These are phyloP conservation scores for Laodelphax striatellus DNA, from an alignment of 1,140 invertebrate species.

Conservation along the genomic window DNA sequence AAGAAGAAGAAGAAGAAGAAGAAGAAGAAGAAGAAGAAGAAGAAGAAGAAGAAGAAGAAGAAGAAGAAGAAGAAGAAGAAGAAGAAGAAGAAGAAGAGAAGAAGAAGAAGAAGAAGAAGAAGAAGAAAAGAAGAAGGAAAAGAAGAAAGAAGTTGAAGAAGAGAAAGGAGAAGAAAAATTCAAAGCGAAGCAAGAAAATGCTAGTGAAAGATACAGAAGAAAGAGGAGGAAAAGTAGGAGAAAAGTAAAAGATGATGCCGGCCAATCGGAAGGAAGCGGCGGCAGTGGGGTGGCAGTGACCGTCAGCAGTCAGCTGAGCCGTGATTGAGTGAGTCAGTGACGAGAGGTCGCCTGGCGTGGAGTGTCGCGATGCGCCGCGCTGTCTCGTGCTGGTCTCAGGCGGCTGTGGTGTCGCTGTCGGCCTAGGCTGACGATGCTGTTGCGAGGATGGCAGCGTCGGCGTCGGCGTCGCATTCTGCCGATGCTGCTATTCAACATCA, in stretches of 20 bases:
- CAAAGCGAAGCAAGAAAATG: conserved; percentile 4
- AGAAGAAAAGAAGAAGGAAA: too few relatives aligned
- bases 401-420: not conserved
- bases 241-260: too few relatives aligned
- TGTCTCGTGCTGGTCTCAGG: too few relatives aligned
- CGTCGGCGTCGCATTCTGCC: conserved; percentile 4
- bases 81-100: not conserved
- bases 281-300: too few relatives aligned
- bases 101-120: conserved; percentile 5
- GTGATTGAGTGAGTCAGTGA: too few relatives aligned
- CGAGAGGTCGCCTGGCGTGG: too few relatives aligned
- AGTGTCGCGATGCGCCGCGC: too few relatives aligned
- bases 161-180: conserved; percentile 9
- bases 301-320: too few relatives aligned
- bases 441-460: conserved; percentile 4
- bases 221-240: not conserved
- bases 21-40: not conserved
- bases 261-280: too few relatives aligned
- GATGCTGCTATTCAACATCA: conserved; percentile 7
- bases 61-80: not conserved
- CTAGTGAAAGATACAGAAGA: conserved; percentile 4
- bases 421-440: not conserved
- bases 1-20: not conserved
- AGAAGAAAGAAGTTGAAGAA: conserved; percentile 1
- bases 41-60: too few relatives aligned